phyloP scores from a whole-genome alignment of 1,140 invertebrate genomes.

The Eupristina koningsbergeri region DNA sequence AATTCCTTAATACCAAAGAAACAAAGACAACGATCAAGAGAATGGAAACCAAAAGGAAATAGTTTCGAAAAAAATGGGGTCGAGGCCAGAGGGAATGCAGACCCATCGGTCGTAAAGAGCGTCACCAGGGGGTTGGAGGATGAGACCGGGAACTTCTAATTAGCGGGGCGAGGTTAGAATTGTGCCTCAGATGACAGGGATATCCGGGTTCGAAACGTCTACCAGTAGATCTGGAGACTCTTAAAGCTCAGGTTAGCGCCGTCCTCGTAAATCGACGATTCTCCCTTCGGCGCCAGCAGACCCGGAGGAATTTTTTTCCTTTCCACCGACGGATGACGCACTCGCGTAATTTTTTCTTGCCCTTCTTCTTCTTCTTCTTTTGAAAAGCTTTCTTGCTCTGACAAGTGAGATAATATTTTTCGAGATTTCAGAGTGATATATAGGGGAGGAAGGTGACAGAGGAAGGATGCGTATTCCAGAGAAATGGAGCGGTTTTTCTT shows the following conservation, averaged over 20 bases:
- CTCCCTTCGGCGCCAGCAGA: neutral
- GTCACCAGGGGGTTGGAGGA: slow-evolving; percentile 26
- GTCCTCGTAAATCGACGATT: slow-evolving; percentile 25
- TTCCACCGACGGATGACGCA: neutral
- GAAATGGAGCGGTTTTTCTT: no score
- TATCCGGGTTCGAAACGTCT: slow-evolving; percentile 60
- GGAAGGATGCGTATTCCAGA: neutral
- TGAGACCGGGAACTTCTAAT: slow-evolving; percentile 61
- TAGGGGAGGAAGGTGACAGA: neutral
- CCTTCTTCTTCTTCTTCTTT: neutral
- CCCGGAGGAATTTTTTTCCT: slow-evolving; percentile 26
- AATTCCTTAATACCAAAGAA: neutral
- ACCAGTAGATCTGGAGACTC: slow-evolving; percentile 60
- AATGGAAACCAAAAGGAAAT: neutral
- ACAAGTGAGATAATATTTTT: neutral
- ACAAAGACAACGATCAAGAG: neutral
- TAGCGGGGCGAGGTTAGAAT: slow-evolving; percentile 57
- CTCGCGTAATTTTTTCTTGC: slow-evolving; percentile 37
- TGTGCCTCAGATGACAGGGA: slow-evolving; percentile 61
- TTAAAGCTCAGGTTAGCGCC: slow-evolving; percentile 63
- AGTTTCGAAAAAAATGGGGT: slow-evolving; percentile 43
- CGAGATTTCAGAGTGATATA: neutral
- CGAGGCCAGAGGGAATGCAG: neutral
- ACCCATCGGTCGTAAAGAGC: slow-evolving; percentile 53
- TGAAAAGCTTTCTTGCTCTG: neutral